Conservation (phyloP, 2,113 vertebrate genomes). For the Perca schrenkii region DNA sequence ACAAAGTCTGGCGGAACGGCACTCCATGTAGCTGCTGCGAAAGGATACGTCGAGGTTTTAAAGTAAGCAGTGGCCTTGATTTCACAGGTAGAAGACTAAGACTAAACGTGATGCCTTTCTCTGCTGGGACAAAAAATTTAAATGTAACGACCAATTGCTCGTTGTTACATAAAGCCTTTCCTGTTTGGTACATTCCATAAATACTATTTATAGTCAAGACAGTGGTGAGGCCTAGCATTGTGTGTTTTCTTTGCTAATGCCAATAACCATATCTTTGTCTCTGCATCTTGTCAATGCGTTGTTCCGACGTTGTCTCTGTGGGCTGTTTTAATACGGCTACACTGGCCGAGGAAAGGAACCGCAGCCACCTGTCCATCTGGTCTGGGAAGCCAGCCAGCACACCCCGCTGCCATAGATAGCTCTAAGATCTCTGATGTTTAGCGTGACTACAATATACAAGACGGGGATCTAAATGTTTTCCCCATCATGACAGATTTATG, state of each 20-base stretch:
- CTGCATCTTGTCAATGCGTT: conserved; percentile 45
- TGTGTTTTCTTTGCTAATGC: conserved; percentile 12
- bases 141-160: neutral
- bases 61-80: conserved; percentile 87
- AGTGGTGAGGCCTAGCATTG: neutral
- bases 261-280: conserved; percentile 16
- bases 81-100: neutral
- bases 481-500: conserved; percentile 16
- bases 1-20: conserved; percentile 97
- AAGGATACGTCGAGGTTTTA: conserved; percentile 98
- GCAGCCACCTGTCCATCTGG: conserved; percentile 51
- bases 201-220: conserved; percentile 23
- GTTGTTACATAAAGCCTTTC: conserved; percentile 1
- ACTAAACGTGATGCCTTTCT: neutral
- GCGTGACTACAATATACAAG: conserved; percentile 15
- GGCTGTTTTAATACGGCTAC: conserved; percentile 31
- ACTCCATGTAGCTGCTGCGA: conserved; percentile 97
- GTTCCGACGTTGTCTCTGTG: conserved; percentile 24
- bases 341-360: conserved; percentile 34
- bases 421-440: conserved; percentile 37
- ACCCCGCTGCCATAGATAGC: conserved; percentile 56
- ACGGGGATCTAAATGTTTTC: conserved; percentile 17
- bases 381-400: conserved; percentile 65
- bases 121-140: neutral
- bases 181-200: conserved; percentile 3